A percentile compares a stretch with the other conserved stretches of the same genome.
phyloP scores from a whole-genome alignment of 2,113 vertebrate genomes.

The Pogona vitticeps region DNA sequence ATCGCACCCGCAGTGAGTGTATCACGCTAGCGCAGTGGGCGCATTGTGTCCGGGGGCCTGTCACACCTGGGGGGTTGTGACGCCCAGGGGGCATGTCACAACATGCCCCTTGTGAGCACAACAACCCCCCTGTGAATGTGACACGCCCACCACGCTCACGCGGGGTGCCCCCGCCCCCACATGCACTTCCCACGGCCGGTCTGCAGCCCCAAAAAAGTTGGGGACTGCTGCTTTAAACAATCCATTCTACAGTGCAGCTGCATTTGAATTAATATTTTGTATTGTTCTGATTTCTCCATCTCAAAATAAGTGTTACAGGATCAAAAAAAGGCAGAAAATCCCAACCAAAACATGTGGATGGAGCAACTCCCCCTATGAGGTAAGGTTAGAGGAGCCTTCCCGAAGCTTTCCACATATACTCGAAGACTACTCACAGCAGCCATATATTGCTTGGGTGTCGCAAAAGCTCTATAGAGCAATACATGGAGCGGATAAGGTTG shows the following conservation, averaged over 20 bases:
- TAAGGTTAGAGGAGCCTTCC: background rate
- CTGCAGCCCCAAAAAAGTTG: too few relatives aligned
- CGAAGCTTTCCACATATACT: too few relatives aligned
- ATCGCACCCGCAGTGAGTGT: too few relatives aligned
- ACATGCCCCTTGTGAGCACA: too few relatives aligned
- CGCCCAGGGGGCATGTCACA: too few relatives aligned
- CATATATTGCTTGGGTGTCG: background rate
- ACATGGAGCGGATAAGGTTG: background rate
- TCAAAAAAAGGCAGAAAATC: background rate
- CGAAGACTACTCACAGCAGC: background rate
- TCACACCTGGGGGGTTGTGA: too few relatives aligned
- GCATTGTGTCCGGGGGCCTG: too few relatives aligned
- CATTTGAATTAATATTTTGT: background rate
- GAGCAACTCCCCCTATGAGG: background rate
- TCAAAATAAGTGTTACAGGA: background rate
- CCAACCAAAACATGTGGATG: background rate
- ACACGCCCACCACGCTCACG: too few relatives aligned
- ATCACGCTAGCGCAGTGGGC: too few relatives aligned
- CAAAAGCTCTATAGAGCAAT: background rate
- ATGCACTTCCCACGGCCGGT: too few relatives aligned
- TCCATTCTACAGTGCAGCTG: background rate
- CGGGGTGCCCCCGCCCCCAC: too few relatives aligned
- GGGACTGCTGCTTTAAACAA: background rate
- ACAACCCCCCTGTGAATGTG: too few relatives aligned
- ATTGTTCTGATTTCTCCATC: background rate